These are phyloP conservation scores for Hydropotes inermis DNA, from an alignment of 2,113 vertebrate genomes.

Conservation along the genomic window DNA sequence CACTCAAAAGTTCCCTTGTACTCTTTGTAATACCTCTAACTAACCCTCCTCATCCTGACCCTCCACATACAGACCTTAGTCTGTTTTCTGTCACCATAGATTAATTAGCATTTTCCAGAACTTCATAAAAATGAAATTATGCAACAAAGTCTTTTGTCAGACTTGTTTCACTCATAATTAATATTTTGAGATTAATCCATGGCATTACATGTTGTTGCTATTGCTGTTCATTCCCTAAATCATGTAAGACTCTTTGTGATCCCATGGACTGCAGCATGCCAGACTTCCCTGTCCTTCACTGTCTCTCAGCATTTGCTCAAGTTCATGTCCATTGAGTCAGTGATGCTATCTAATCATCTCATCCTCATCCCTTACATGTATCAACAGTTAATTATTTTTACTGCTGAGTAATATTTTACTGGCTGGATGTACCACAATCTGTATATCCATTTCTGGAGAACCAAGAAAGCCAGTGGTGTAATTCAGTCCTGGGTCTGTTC, in stretches of 20 bases:
- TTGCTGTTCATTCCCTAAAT: not conserved
- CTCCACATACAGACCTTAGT: not conserved
- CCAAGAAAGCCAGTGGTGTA: not conserved
- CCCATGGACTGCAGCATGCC: accelerated
- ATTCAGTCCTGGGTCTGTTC: not conserved
- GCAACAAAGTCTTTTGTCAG: not conserved
- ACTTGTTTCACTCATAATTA: not conserved
- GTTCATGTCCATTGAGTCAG: not conserved
- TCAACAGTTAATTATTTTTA: not conserved
- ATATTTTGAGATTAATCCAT: not conserved
- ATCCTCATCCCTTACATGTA: not conserved
- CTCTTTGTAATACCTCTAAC: not conserved
- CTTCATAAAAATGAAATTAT: not conserved
- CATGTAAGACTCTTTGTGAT: not conserved
- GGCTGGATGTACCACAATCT: not conserved
- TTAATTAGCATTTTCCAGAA: not conserved
- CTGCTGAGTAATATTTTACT: not conserved
- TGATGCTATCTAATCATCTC: not conserved
- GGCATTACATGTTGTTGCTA: not conserved
- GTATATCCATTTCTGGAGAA: not conserved
- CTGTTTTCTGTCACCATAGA: not conserved
- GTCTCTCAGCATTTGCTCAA: not conserved
- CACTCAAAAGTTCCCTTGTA: not conserved
- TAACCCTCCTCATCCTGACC: not conserved
- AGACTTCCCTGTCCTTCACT: not conserved